Evolutionary conservation across 2,888 invertebrate genomes (phyloP).

Genomic region (Lathronympha strigana): DNA sequence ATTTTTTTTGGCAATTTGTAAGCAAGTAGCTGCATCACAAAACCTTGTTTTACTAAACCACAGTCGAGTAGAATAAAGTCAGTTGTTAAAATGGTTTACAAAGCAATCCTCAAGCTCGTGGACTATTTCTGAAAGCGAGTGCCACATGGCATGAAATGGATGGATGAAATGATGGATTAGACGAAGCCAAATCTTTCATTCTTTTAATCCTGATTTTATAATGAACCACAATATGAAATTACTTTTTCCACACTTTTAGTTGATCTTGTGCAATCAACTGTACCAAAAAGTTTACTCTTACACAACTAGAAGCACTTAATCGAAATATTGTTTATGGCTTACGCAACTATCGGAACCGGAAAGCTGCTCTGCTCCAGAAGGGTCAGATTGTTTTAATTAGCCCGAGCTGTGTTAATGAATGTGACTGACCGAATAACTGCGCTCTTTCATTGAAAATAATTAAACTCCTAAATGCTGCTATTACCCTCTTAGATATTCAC

Average conservation of each 20-base stretch:
- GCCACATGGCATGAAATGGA: too few relatives aligned
- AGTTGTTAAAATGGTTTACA: too few relatives aligned
- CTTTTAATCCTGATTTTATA: neutral
- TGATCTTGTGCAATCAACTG: neutral
- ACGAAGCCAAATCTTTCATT: too few relatives aligned
- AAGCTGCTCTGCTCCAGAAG: conserved; percentile 37
- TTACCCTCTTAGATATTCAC: neutral
- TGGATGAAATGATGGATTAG: too few relatives aligned
- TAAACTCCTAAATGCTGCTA: conserved; percentile 39
- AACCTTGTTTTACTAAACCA: too few relatives aligned
- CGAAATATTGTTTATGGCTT: conserved; percentile 29
- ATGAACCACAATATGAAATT: neutral
- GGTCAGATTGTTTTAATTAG: conserved; percentile 45
- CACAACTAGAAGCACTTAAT: conserved; percentile 24
- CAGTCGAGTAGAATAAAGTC: too few relatives aligned
- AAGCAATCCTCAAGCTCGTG: too few relatives aligned
- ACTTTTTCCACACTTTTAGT: neutral
- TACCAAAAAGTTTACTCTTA: conserved; percentile 1
- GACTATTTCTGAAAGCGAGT: too few relatives aligned
- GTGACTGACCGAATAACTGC: conserved; percentile 58
- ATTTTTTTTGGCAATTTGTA: too few relatives aligned
- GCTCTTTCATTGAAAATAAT: conserved; percentile 50
- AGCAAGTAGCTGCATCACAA: too few relatives aligned
- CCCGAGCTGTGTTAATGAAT: conserved; percentile 56
- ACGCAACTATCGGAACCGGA: conserved; percentile 28